phyloP scores from a whole-genome alignment of 2,113 vertebrate genomes.

The Colaptes auratus region DNA sequence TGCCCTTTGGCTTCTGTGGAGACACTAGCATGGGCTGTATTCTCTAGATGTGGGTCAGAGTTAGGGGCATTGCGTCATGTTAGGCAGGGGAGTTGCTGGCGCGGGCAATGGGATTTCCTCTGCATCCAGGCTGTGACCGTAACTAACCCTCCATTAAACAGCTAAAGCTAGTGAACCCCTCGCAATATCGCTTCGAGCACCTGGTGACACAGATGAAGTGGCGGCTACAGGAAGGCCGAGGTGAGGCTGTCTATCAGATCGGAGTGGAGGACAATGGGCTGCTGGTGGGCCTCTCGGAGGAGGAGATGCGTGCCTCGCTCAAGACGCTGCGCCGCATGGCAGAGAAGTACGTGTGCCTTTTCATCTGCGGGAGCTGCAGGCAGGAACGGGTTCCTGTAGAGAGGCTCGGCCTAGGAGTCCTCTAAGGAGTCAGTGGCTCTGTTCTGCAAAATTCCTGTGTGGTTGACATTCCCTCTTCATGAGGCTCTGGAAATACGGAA shows the following conservation, averaged over 20 bases:
- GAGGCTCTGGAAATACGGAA: background rate
- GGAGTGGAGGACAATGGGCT: conserved; percentile 98
- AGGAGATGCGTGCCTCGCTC: conserved; percentile 93
- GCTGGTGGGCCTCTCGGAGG: conserved; percentile 92
- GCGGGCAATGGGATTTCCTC: background rate
- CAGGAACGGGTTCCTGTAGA: background rate
- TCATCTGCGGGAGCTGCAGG: background rate
- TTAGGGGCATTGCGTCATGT: background rate
- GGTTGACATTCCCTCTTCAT: background rate
- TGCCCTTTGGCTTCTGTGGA: background rate
- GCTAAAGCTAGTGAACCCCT: conserved; percentile 96
- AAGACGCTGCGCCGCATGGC: conserved; percentile 93
- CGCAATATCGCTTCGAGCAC: conserved; percentile 97
- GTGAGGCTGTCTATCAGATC: conserved; percentile 97
- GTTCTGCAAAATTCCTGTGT: background rate
- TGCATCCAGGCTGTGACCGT: background rate
- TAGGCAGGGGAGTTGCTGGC: background rate
- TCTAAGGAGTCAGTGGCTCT: background rate
- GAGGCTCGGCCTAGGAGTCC: background rate
- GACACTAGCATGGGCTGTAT: background rate
- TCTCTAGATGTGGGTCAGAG: background rate
- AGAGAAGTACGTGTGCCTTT: conserved; percentile 85
- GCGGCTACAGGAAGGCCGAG: conserved; percentile 95
- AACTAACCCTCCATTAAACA: conserved; percentile 45
- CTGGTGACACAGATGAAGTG: conserved; percentile 99